phyloP scores from a whole-genome alignment of 2,113 vertebrate genomes.

The Raja brachyura region DNA sequence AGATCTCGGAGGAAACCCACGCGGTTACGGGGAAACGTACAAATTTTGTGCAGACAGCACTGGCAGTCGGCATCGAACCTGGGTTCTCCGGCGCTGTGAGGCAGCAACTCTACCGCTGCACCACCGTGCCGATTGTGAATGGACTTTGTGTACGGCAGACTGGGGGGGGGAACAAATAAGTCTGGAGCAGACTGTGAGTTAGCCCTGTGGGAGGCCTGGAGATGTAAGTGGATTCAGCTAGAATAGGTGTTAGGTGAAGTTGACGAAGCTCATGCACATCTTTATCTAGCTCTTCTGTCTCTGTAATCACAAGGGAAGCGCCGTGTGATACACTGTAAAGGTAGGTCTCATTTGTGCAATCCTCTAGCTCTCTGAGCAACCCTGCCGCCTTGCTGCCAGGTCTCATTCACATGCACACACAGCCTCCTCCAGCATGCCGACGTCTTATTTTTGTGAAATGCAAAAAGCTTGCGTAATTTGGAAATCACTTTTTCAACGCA shows the following conservation, averaged over 20 bases:
- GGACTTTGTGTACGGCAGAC: not conserved
- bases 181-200: not conserved
- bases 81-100: too few species aligned
- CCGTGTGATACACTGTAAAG: slow-evolving; percentile 97
- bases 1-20: too few species aligned
- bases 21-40: too few species aligned
- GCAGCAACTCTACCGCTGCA: too few species aligned
- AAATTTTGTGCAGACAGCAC: too few species aligned
- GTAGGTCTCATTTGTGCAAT: slow-evolving; percentile 68
- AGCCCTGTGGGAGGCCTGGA: slow-evolving; percentile 11
- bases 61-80: too few species aligned
- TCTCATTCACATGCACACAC: slow-evolving; percentile 39
- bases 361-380: slow-evolving; percentile 58
- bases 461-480: slow-evolving; percentile 2
- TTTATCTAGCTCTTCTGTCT: slow-evolving; percentile 81
- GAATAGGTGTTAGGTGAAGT: slow-evolving; percentile 50
- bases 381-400: slow-evolving; percentile 46
- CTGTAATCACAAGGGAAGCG: slow-evolving; percentile 93
- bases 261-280: slow-evolving; percentile 53
- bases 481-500: not conserved
- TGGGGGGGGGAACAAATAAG: too few species aligned
- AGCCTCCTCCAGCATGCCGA: slow-evolving; percentile 14
- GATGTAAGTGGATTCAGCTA: slow-evolving; percentile 32
- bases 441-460: not conserved
- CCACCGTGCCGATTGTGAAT: too few species aligned